Evolutionary conservation across 2,113 vertebrate genomes (phyloP).

Genomic region (Dicentrarchus labrax): DNA sequence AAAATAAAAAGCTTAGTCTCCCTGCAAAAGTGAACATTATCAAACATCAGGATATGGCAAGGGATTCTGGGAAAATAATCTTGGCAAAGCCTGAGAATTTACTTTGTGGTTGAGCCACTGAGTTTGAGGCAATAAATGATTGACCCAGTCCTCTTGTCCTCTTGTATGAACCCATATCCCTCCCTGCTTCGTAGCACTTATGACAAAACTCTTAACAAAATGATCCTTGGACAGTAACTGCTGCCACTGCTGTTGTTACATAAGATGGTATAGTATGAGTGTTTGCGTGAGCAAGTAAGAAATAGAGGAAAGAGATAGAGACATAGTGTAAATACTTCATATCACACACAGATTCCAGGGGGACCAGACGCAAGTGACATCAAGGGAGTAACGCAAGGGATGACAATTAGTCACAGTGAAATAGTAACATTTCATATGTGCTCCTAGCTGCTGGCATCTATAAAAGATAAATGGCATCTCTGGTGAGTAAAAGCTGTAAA

Average conservation of each 20-base stretch:
- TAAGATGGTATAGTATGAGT: constrained; percentile 18
- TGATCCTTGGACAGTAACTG: neutral
- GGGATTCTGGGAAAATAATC: constrained; percentile 70
- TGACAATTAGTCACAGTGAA: constrained; percentile 81
- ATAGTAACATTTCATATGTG: constrained; percentile 70
- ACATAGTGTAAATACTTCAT: constrained; percentile 55
- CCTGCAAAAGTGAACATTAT: constrained; percentile 63
- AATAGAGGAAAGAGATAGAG: constrained; percentile 24
- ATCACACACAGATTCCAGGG: constrained; percentile 60
- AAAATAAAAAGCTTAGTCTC: constrained; percentile 69
- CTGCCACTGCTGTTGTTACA: constrained; percentile 27
- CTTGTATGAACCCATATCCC: constrained; percentile 5
- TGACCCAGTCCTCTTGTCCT: constrained; percentile 45
- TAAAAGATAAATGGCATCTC: constrained; percentile 85
- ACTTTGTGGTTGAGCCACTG: constrained; percentile 57
- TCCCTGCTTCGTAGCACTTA: constrained; percentile 19
- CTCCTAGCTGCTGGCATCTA: constrained; percentile 76
- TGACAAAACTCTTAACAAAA: constrained; percentile 1
- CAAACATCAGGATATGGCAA: constrained; percentile 67
- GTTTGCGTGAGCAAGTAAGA: constrained; percentile 41
- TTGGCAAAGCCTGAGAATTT: constrained; percentile 56
- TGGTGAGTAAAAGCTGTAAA: constrained; percentile 82
- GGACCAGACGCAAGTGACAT: constrained; percentile 70
- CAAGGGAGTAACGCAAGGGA: constrained; percentile 67
- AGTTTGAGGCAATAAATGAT: constrained; percentile 59